Conservation (phyloP, 2,113 vertebrate genomes). For the Leptobrachium ailaonicum region DNA sequence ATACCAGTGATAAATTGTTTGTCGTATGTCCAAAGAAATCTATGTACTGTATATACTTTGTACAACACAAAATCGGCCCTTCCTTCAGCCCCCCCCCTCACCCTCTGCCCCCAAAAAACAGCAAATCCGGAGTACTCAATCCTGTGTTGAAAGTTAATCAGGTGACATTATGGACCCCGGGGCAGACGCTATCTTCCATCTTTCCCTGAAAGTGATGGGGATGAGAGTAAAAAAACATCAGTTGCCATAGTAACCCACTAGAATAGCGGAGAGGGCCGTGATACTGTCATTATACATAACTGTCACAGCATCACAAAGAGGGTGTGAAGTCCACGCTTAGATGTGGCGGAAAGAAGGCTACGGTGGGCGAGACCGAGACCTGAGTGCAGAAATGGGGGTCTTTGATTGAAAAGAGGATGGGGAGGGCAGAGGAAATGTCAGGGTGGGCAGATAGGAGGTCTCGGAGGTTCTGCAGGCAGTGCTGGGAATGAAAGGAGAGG, state of each 20-base stretch:
- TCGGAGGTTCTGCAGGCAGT: too few species aligned
- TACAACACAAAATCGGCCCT: too few species aligned
- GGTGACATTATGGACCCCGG: slow-evolving; percentile 40
- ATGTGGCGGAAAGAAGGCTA: neutral
- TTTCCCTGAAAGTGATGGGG: slow-evolving; percentile 33
- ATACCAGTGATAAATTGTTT: too few species aligned
- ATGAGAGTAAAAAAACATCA: slow-evolving; percentile 51
- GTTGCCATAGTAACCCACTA: slow-evolving; percentile 68
- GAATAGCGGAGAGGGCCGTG: slow-evolving; percentile 51
- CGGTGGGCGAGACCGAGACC: neutral
- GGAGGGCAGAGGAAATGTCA: too few species aligned
- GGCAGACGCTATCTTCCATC: slow-evolving; percentile 52
- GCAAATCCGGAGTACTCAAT: neutral
- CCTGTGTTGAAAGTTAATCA: slow-evolving; percentile 29
- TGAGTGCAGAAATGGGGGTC: too few species aligned
- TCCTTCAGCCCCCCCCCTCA: too few species aligned
- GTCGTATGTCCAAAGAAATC: too few species aligned
- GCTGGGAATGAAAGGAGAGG: too few species aligned
- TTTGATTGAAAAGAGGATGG: too few species aligned
- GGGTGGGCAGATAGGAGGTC: too few species aligned
- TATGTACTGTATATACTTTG: too few species aligned
- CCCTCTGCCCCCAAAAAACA: too few species aligned
- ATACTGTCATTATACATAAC: slow-evolving; percentile 54
- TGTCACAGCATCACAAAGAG: slow-evolving; percentile 41
- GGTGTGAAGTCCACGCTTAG: neutral